Base-by-base conservation (phyloP, 2,113 vertebrate genomes). In the Oryzias javanicus region DNA sequence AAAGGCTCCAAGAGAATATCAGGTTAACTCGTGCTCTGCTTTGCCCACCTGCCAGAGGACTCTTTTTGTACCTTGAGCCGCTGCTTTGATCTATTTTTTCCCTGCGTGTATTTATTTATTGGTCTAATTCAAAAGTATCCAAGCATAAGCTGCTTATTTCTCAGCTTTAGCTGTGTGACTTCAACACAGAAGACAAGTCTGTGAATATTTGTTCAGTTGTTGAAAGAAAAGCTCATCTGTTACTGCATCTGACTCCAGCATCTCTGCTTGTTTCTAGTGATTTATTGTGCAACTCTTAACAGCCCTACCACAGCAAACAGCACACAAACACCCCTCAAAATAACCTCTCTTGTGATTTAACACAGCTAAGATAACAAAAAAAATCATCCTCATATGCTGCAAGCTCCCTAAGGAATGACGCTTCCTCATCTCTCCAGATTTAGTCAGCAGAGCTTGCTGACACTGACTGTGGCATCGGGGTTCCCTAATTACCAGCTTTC, bases 401-500 rank as follows among this genome's bases (percentile, higher is more conserved):
- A 52, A 10, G 1, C 46, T 49, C 46, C 25, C 49, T 3, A 1
- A 20, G 42, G 48, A 55, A 64, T 41, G 49, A 24, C 6, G 16
- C 55, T 2, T 48, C 22, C 41, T 70, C 55, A 19, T 61, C 64
- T 82, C 56, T 46, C 48, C 76, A 80, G 72, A 70, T 85, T 75
- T 66, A 74, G 73, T 67, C 52, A 67, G 71, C 71, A 55, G 60
- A 70, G 70, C 64, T 68, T 40, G 62, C 73, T 66, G 54, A 64
- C 64, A 50, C 15, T 4, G n/a, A 55, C 54, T 55, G 61, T 70
- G 54, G 50, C 67, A 54, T 54, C 20, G 72, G 72, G 67, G 58
- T 81, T 78, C 69, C 79, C 82, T 83, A 78, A 85, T 81, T 72
- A 73, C 75, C 61, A 62, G 40, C 73, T 84, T 75, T 76, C 69